Conservation (phyloP, 1,140 invertebrate species). For the Nautilus pompilius region DNA sequence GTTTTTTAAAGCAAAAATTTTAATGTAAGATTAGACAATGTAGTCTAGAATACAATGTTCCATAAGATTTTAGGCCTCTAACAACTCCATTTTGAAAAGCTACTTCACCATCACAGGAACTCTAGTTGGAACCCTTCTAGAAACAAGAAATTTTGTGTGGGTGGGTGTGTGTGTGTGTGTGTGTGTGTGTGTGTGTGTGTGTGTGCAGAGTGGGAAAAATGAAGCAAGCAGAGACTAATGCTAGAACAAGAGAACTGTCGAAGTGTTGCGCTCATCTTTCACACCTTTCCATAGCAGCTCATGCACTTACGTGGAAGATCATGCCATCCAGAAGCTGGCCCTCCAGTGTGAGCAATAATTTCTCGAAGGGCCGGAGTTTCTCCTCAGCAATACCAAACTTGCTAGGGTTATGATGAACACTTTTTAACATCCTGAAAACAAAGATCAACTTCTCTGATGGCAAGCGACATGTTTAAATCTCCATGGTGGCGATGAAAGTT, state of each 20-base stretch:
- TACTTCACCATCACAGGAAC: too few species aligned
- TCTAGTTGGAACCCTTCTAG: too few species aligned
- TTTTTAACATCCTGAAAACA: constrained; percentile 62
- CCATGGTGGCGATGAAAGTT: too few species aligned
- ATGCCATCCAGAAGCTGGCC: constrained; percentile 63
- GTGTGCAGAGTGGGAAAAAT: neutral
- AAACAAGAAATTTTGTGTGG: too few species aligned
- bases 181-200: neutral
- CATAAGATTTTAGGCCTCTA: too few species aligned
- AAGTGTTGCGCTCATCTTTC: neutral
- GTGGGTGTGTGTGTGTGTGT: too few species aligned
- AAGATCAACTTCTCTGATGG: neutral
- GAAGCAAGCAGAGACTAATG: too few species aligned
- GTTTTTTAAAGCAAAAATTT: too few species aligned
- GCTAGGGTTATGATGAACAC: constrained; percentile 66
- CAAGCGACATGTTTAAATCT: neutral
- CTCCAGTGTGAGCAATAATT: constrained; percentile 66
- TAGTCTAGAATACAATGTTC: too few species aligned
- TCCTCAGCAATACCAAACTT: constrained; percentile 63
- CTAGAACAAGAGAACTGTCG: neutral
- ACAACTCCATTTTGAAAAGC: too few species aligned
- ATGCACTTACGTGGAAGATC: constrained; percentile 62
- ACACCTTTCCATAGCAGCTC: neutral
- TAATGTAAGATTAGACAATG: too few species aligned
- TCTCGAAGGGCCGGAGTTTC: constrained; percentile 66